These are phyloP conservation scores for Celastrina argiolus DNA, from an alignment of 2,888 invertebrate genomes.

Conservation along the genomic window DNA sequence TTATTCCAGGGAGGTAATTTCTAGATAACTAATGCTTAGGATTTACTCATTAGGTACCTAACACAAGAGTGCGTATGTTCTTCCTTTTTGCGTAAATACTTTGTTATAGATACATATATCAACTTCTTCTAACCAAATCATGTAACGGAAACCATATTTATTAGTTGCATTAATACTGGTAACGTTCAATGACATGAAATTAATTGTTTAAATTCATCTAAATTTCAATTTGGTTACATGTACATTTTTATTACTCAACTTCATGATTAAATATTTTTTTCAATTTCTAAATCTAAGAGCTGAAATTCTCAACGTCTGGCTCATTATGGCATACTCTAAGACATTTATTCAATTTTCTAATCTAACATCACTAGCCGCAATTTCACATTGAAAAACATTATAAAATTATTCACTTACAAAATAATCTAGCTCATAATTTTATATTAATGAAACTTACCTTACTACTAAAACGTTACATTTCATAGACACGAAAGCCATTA, in stretches of 20 bases:
- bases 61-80: neutral
- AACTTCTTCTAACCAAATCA: neutral
- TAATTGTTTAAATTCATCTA: neutral
- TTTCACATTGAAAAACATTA: constrained; percentile 44
- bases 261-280: neutral
- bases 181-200: neutral
- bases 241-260: neutral
- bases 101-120: neutral
- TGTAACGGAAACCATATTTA: neutral
- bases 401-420: constrained; percentile 37
- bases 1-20: neutral
- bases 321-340: neutral
- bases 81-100: neutral
- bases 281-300: neutral
- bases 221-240: neutral
- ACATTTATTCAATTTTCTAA: constrained; percentile 1
- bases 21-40: neutral
- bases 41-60: neutral
- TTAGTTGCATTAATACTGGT: neutral
- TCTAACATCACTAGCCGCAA: constrained; percentile 32
- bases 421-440: constrained; percentile 15
- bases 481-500: neutral
- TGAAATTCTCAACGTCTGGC: constrained; percentile 1
- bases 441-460: constrained; percentile 9
- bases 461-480: neutral